Base-by-base conservation (phyloP, 2,113 vertebrate genomes). In the Bujurquina vittata region DNA sequence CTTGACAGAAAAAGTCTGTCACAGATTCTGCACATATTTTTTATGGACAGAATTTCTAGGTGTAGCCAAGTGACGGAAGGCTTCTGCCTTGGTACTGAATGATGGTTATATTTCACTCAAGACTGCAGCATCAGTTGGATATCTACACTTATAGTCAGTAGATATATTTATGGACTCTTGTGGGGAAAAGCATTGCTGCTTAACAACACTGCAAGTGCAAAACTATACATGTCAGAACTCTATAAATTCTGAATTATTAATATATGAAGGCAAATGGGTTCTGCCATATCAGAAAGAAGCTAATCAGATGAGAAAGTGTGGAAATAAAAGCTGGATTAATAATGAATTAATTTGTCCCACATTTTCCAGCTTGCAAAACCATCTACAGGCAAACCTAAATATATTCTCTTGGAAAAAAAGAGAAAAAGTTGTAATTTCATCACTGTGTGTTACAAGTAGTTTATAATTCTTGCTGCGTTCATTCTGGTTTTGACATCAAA, bases 281-380 rank as follows among this genome's bases (percentile, higher is more conserved):
- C 80, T 89, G 77, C 84, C 83, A 77, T 90, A 91, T 89, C 86
- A 89, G 84, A 91, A 91, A 79, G 78, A 77, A 86, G 65, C 91
- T 92, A 91, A 95, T 94, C 90, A 93, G 92, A 92, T 88, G 82
- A 87, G 91, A 94, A 89, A 82, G 74, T 82, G 91, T 91, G 75
- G 85, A 93, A 91, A 94, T 91, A 93, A 94, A 94, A 89, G 82
- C 31, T 46, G 46, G 49, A 88, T 93, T 87, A 95, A 95, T 93
- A 93, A 91, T 94, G 59, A 83, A 94, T 94, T 88, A 88, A 87
- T 85, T 85, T 86, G 89, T 91, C 91, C 91, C 86, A 92, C 91
- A 89, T 94, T 92, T 75, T 59, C 20, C 22, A 20, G 40, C 62
- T 88, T 81, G 81, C 52, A 86, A 93, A 88, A 72, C 17, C 6